Conservation (phyloP, 2,797 vertebrate species). For the Hoplostethus atlanticus region DNA sequence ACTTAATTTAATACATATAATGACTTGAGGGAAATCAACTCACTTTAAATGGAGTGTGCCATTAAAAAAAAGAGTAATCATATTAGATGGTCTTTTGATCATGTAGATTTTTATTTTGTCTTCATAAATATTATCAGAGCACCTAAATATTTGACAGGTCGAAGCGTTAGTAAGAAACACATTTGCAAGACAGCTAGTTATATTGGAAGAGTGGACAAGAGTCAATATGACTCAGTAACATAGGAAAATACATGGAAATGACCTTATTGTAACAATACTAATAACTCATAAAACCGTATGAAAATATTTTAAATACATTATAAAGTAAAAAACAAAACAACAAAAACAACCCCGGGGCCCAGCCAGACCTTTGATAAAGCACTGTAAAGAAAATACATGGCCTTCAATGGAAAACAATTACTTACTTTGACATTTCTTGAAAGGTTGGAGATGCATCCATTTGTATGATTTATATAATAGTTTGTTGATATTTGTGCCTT, state of each 20-base stretch:
- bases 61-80: not conserved
- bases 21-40: not conserved
- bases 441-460: conserved; percentile 25
- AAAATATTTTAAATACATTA: conserved; percentile 82
- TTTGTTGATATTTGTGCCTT: conserved; percentile 18
- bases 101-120: conserved; percentile 54
- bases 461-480: conserved; percentile 39
- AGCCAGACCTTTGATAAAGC: not conserved
- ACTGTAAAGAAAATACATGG: not conserved
- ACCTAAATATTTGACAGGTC: conserved; percentile 36
- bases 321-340: conserved; percentile 64
- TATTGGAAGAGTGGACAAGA: conserved; percentile 64
- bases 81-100: conserved; percentile 17
- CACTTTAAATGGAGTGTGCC: too few species aligned
- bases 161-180: conserved; percentile 60
- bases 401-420: not conserved
- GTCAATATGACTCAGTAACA: conserved; percentile 91
- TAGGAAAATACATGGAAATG: conserved; percentile 54
- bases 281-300: conserved; percentile 52
- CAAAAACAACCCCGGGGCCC: conserved; percentile 22
- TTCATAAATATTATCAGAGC: conserved; percentile 73
- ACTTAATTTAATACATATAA: not conserved
- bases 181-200: conserved; percentile 71
- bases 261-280: conserved; percentile 45
- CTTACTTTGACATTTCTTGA: not conserved